phyloP scores from a whole-genome alignment of 2,113 vertebrate genomes.

The Apistogramma diplotaenia region DNA sequence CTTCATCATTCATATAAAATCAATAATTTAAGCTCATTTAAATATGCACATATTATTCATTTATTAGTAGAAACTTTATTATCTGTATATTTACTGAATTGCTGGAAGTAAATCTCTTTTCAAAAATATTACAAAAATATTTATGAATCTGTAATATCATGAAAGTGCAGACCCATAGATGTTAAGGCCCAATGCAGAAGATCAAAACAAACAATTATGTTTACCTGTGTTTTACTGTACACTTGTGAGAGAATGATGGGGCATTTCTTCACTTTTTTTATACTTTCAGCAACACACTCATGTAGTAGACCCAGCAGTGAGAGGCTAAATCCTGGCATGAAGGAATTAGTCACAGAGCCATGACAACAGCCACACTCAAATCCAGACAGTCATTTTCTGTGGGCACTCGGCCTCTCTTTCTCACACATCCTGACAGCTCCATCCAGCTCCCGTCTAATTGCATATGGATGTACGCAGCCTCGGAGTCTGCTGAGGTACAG shows the following conservation, averaged over 20 bases:
- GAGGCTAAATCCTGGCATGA: conserved; percentile 10
- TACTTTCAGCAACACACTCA: not conserved
- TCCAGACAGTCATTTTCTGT: conserved; percentile 25
- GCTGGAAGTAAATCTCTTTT: not conserved
- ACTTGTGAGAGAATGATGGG: not conserved
- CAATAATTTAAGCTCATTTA: not conserved
- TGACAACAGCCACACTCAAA: conserved; percentile 15
- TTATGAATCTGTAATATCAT: not conserved
- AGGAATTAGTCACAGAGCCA: conserved; percentile 46
- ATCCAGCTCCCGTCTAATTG: conserved; percentile 17
- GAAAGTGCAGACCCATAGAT: too few relatives aligned
- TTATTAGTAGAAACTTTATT: not conserved
- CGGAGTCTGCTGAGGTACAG: conserved; percentile 21
- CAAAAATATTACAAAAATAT: not conserved
- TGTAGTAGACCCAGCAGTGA: not conserved
- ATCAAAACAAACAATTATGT: not conserved
- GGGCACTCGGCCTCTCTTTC: not conserved
- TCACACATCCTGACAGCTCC: conserved; percentile 8
- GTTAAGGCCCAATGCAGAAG: too few relatives aligned
- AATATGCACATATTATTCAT: not conserved
- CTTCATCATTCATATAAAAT: not conserved
- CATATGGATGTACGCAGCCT: conserved; percentile 45
- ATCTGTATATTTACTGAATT: not conserved
- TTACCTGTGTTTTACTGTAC: too few relatives aligned
- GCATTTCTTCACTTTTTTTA: not conserved